phyloP scores from a whole-genome alignment of 2,113 vertebrate genomes.

The Asarcornis scutulata region DNA sequence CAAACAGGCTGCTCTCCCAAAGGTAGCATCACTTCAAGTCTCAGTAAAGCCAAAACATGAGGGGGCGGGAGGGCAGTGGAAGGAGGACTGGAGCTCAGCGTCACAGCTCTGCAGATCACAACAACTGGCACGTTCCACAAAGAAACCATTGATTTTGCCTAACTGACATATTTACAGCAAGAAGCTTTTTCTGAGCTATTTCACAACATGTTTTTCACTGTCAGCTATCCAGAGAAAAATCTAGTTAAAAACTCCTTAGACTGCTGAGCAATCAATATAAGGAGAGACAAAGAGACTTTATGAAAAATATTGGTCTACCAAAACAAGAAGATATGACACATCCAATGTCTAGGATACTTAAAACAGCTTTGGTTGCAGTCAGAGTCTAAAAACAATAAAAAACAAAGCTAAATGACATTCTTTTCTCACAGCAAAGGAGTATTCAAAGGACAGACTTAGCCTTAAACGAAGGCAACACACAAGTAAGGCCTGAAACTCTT shows the following conservation, averaged over 20 bases:
- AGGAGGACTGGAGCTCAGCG: background rate
- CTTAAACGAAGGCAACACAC: background rate
- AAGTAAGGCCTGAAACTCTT: background rate
- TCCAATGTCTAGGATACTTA: background rate
- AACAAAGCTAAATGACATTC: background rate
- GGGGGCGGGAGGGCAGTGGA: constrained; percentile 15
- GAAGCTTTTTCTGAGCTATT: constrained; percentile 35
- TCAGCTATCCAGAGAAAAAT: constrained; percentile 32
- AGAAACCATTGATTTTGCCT: constrained; percentile 55
- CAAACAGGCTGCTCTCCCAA: constrained; percentile 35
- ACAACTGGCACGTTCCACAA: constrained; percentile 60
- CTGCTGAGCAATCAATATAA: background rate
- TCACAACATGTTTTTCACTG: constrained; percentile 61
- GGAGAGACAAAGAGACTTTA: background rate
- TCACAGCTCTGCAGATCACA: constrained; percentile 41
- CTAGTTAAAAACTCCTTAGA: background rate
- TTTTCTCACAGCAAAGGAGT: background rate
- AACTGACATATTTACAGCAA: constrained; percentile 20
- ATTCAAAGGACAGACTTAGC: background rate
- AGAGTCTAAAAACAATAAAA: background rate
- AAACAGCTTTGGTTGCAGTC: background rate
- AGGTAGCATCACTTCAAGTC: constrained; percentile 48
- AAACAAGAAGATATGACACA: background rate
- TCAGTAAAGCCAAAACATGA: constrained; percentile 41
- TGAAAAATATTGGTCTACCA: background rate